These are phyloP conservation scores for Adelges cooleyi DNA, from an alignment of 1,140 invertebrate species.

Conservation along the genomic window DNA sequence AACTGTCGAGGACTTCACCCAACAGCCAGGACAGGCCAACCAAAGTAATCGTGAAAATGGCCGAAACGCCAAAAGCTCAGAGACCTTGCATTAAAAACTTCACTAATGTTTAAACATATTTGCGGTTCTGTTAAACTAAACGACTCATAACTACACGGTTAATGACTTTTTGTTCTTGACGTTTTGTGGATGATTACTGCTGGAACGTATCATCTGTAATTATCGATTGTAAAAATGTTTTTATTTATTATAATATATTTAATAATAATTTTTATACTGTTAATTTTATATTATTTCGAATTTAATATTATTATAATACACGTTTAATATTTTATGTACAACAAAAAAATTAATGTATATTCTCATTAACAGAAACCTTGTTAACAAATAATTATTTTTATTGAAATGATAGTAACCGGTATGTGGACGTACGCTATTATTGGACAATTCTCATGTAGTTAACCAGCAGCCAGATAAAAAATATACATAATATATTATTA, in stretches of 20 bases:
- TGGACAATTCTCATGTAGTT: not conserved
- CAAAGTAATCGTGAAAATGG: conserved; percentile 7
- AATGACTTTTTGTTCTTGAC: not conserved
- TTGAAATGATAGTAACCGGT: no score
- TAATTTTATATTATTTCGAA: no score
- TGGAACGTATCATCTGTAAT: not conserved
- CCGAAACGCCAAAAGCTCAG: conserved; percentile 9
- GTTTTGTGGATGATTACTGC: not conserved
- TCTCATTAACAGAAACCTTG: no score
- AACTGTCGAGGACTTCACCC: not conserved
- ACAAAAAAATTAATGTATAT: no score
- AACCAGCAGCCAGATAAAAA: not conserved
- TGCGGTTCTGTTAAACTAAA: not conserved
- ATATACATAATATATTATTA: not conserved
- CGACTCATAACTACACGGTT: not conserved
- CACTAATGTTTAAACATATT: not conserved
- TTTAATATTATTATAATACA: no score
- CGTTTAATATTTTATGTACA: no score
- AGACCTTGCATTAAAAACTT: not conserved
- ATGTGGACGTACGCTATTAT: no score
- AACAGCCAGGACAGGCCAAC: not conserved
- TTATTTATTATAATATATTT: not conserved
- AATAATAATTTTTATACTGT: no score
- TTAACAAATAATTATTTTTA: no score
- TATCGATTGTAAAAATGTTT: not conserved